These are phyloP conservation scores for Notoglanidium macrostoma DNA, from an alignment of 2,797 vertebrate genomes.

Conservation along the genomic window DNA sequence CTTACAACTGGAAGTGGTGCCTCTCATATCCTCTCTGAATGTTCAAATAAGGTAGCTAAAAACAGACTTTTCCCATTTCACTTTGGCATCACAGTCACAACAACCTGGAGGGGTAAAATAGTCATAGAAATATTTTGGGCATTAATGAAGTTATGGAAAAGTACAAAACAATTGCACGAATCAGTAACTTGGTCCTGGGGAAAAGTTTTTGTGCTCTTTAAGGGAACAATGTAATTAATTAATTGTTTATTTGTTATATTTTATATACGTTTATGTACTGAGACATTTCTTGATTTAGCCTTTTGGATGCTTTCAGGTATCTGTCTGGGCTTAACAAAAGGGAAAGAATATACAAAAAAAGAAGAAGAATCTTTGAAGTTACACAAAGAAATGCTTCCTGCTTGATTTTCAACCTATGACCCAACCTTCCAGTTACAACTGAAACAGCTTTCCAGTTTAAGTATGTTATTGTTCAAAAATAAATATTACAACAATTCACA, in stretches of 20 bases:
- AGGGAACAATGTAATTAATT: background rate
- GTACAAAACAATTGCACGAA: background rate
- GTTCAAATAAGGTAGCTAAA: too few species aligned
- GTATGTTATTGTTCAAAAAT: background rate
- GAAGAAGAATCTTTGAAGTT: background rate
- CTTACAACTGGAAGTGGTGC: too few species aligned
- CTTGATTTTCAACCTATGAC: background rate
- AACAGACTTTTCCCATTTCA: too few species aligned
- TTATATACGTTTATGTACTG: background rate
- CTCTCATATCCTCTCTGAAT: too few species aligned
- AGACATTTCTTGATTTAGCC: background rate
- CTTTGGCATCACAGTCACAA: too few species aligned
- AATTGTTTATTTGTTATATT: background rate
- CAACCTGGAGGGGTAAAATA: too few species aligned
- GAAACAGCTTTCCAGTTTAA: background rate
- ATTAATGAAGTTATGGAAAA: background rate
- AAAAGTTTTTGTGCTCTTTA: background rate
- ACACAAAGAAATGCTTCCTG: background rate
- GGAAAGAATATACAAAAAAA: background rate
- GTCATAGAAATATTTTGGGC: too few species aligned
- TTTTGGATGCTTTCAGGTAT: background rate
- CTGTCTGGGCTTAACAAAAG: background rate
- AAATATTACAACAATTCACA: constrained; percentile 23
- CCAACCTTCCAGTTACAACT: background rate
- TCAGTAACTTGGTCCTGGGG: background rate